Percentiles rank a stretch among this genome's conserved stretches.
Conservation (phyloP, 2,888 invertebrate species). For the Dicyrtoma fusca region DNA sequence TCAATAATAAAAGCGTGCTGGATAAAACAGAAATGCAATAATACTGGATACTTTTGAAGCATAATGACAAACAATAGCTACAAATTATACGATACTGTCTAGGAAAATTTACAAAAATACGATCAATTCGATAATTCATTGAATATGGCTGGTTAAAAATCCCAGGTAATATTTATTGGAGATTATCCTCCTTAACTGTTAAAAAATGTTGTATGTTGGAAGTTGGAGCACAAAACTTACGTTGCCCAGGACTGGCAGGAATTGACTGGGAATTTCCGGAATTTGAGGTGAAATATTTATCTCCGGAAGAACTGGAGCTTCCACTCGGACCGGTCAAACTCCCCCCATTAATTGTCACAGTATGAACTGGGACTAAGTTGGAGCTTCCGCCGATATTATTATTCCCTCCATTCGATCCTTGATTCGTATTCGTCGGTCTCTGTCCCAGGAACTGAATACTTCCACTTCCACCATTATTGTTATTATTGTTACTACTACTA, state of each 20-base stretch:
- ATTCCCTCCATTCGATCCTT: background rate
- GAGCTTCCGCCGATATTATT: background rate
- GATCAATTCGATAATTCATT: no score
- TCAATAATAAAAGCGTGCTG: no score
- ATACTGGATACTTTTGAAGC: no score
- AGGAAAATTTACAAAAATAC: no score
- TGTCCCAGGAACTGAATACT: background rate
- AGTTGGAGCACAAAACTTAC: slow-evolving; percentile 8
- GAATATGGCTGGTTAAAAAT: no score
- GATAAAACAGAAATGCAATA: no score
- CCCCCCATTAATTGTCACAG: slow-evolving; percentile 23
- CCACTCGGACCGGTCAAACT: background rate
- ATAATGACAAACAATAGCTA: no score
- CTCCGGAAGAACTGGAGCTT: slow-evolving; percentile 1
- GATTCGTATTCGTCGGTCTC: background rate
- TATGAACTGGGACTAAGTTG: slow-evolving; percentile 27
- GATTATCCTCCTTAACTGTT: no score
- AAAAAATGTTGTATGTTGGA: no score
- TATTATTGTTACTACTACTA: no score
- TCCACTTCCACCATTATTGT: background rate
- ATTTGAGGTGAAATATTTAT: slow-evolving; percentile 1
- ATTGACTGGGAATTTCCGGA: background rate
- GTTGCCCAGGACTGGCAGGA: slow-evolving; percentile 5
- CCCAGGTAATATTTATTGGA: no score
- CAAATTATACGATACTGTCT: no score